phyloP scores from a whole-genome alignment of 2,113 vertebrate genomes.

The Lynx canadensis region DNA sequence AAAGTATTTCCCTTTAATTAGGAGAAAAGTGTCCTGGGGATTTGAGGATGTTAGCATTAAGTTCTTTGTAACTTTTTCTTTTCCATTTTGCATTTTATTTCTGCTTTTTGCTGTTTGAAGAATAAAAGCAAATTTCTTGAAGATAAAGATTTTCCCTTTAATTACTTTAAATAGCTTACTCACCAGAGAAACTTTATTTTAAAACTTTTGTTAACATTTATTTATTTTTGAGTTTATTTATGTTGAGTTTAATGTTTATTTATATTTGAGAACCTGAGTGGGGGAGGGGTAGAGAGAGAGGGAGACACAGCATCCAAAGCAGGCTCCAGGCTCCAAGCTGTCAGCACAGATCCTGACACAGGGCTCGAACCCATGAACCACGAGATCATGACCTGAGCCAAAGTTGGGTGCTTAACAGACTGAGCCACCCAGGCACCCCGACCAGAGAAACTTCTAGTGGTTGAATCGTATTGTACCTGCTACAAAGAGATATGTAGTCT shows the following conservation, averaged over 20 bases:
- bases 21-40: not conserved
- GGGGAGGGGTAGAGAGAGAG: too few species aligned
- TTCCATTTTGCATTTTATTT: conserved; percentile 33
- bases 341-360: too few species aligned
- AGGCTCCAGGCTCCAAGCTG: too few species aligned
- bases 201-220: too few species aligned
- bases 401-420: too few species aligned
- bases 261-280: too few species aligned
- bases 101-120: not conserved
- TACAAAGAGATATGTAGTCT: not conserved
- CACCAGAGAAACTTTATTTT: not conserved
- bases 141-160: not conserved
- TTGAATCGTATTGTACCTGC: not conserved
- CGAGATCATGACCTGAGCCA: too few species aligned
- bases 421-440: too few species aligned
- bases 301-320: too few species aligned
- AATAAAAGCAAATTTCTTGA: conserved; percentile 3
- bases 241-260: too few species aligned
- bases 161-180: not conserved
- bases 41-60: not conserved
- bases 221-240: too few species aligned
- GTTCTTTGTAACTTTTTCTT: not conserved
- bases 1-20: not conserved
- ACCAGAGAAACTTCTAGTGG: not conserved
- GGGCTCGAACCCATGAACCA: too few species aligned